Base-by-base conservation (phyloP, 2,113 vertebrate species). In the Galeopterus variegatus region DNA sequence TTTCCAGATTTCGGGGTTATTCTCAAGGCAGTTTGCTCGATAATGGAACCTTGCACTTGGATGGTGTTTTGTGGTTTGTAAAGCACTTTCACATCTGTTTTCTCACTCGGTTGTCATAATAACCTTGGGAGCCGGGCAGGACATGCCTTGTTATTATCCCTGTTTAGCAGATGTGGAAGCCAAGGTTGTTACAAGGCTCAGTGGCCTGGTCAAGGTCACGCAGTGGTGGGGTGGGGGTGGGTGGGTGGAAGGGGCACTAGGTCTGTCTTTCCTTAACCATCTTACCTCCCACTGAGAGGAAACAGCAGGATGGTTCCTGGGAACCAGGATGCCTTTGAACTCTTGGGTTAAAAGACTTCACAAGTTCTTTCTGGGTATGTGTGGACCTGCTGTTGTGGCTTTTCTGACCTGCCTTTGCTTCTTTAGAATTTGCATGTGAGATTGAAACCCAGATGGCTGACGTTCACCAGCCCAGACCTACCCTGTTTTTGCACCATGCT, bases 71-170 rank as follows among this genome's bases (percentile, higher is more conserved):
- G 88, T 50, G 94, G 86, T 82, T 80, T 73, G 41, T 88, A 87
- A 48, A 95, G 60, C 56, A 45, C 88, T 97, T 95, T 86, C 92
- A 64, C 69, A 65, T 92, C 70, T 90, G 45, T 56, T 88, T 90
- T 79, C 90, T 89, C n/a, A 48, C n/a, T 69, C 24, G 45, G 72
- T 85, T 84, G 79, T 82, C 83, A 70, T 88, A 56, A 9, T 52
- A 56, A 73, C 60, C 89, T 54, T 52, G 86, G 76, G 88, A 95
- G 41, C 62, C 0, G 0, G 81, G 73, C 77, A 62, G 80, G 95
- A 33, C 75, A 24, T 48, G 69, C 56, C 67, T 60, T 73, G 10
- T 58, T 72, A 12, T 73, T 73, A 85, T 75, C 93, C 91, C 67
- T 54, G 2, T 48, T 92, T 76, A 85, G 72, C 67, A 64, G 84